phyloP scores from a whole-genome alignment of 1,140 invertebrate genomes.

The Pygmarrhopalites habei region DNA sequence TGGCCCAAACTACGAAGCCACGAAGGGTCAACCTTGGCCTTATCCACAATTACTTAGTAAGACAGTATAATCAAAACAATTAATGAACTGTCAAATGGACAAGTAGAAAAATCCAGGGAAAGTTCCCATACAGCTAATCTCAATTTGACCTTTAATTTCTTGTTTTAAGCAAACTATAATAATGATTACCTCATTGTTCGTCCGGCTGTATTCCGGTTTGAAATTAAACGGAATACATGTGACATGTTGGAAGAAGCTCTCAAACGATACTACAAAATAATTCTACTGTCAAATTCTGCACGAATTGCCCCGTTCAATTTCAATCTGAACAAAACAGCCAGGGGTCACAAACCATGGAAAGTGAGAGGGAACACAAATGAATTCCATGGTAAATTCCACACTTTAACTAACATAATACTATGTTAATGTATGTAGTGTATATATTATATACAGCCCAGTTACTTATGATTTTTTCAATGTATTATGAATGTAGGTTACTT shows the following conservation, averaged over 20 bases:
- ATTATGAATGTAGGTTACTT: no score
- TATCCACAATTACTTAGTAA: conserved; percentile 38
- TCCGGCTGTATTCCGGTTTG: conserved; percentile 39
- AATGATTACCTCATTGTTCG: conserved; percentile 39
- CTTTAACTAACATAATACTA: no score
- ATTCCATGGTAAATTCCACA: no score
- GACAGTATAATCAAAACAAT: no score
- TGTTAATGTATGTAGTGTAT: no score
- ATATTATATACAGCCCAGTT: no score
- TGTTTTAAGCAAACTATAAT: conserved; percentile 30
- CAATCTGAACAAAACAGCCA: not conserved
- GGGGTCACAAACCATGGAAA: conserved; percentile 38
- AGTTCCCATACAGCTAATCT: no score
- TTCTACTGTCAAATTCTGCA: conserved; percentile 25
- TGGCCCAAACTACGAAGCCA: conserved; percentile 16
- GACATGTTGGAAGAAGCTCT: conserved; percentile 52
- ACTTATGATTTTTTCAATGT: conserved; percentile 40
- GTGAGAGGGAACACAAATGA: no score
- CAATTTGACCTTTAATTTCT: no score
- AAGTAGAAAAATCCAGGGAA: no score
- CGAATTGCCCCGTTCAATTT: not conserved
- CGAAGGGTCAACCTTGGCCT: conserved; percentile 48
- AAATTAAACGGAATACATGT: conserved; percentile 44
- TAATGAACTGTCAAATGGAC: no score
- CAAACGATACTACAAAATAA: conserved; percentile 48